Percentiles rank a stretch among this genome's conserved stretches.
These are phyloP conservation scores for Buceros bicornis DNA, from an alignment of 2,797 vertebrate genomes.

Conservation along the genomic window DNA sequence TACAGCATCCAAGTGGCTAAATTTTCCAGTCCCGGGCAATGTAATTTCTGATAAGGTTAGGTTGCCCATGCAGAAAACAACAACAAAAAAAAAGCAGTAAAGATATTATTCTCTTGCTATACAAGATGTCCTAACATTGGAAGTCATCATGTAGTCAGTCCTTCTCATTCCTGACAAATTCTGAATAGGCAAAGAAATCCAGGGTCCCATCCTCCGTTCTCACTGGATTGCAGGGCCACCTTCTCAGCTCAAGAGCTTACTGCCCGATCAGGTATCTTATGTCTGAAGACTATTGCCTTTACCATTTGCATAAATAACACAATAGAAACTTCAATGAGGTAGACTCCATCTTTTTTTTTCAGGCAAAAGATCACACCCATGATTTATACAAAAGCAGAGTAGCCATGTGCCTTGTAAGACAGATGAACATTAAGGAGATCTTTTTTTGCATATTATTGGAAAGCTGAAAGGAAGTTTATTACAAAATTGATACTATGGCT, in stretches of 20 bases:
- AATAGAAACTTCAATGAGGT: neutral
- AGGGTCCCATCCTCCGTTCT: neutral
- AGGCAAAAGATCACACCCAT: neutral
- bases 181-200: neutral
- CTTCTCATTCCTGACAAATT: neutral
- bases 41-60: neutral
- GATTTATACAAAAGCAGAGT: slow-evolving; percentile 23
- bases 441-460: neutral
- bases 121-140: neutral
- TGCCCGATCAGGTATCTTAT: neutral
- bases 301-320: neutral
- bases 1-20: neutral
- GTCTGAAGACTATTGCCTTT: neutral
- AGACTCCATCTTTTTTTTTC: neutral
- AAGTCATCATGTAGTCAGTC: neutral
- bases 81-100: neutral
- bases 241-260: neutral
- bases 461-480: neutral
- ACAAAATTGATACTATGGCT: neutral
- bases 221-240: neutral
- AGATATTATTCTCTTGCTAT: neutral
- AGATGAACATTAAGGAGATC: neutral
- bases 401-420: neutral
- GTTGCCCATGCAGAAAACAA: neutral
- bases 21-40: neutral